Conservation (phyloP, 2,888 invertebrate genomes). For the Dusona sp. region DNA sequence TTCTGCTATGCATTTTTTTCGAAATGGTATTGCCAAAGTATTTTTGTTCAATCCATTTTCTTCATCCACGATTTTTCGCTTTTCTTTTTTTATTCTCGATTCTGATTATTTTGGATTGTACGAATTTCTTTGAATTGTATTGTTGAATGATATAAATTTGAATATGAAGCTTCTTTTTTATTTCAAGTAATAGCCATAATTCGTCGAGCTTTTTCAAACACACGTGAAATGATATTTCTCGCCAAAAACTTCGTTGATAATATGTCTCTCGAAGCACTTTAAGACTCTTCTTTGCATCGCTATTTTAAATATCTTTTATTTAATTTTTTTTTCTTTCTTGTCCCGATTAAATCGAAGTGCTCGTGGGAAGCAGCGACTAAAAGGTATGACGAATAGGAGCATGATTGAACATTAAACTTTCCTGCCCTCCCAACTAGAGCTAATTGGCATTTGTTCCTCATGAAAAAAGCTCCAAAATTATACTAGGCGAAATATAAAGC, state of each 20-base stretch:
- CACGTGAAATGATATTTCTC: neutral
- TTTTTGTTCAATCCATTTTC: neutral
- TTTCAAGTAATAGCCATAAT: neutral
- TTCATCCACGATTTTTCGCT: neutral
- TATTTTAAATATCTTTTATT: conserved; percentile 30
- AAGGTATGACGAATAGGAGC: conserved; percentile 74
- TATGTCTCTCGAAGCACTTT: conserved; percentile 16
- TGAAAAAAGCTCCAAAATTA: conserved; percentile 16
- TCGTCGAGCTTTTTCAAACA: neutral
- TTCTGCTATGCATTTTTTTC: neutral
- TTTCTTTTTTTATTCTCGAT: neutral
- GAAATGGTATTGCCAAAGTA: neutral
- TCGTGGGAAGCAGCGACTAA: conserved; percentile 72
- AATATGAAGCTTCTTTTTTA: neutral
- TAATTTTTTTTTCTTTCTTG: conserved; percentile 47
- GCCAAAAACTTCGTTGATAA: neutral
- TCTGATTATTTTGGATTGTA: neutral
- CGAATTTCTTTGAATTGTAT: neutral
- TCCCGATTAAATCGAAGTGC: conserved; percentile 63
- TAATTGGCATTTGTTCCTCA: conserved; percentile 30
- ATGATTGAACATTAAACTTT: conserved; percentile 54
- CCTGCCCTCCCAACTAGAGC: conserved; percentile 44
- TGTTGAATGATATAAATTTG: neutral
- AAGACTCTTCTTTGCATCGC: conserved; percentile 23
- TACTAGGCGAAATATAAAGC: neutral